Evolutionary conservation across 2,888 invertebrate genomes (phyloP).

Genomic region (Kuschelorhynchus macadamiae): DNA sequence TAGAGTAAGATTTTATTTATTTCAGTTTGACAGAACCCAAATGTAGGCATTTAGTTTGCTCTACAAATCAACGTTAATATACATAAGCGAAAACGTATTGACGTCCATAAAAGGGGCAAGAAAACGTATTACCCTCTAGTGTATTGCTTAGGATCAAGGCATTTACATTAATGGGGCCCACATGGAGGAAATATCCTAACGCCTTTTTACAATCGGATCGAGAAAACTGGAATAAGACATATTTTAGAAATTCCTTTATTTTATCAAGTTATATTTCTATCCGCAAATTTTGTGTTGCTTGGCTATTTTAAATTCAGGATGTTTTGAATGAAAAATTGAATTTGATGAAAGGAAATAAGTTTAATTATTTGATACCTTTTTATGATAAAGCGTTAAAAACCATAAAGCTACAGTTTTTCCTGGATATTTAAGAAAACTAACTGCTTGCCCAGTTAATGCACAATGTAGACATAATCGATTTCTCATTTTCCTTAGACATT

Average conservation of each 20-base stretch:
- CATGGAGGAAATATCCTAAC: conserved; percentile 37
- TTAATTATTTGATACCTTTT: not conserved
- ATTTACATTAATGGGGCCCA: conserved; percentile 45
- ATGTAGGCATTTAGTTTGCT: conserved; percentile 32
- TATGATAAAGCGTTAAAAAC: too few species aligned
- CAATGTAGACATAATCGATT: too few species aligned
- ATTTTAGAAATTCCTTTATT: conserved; percentile 33
- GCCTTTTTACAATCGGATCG: conserved; percentile 24
- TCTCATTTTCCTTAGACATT: too few species aligned
- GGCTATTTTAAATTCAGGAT: conserved; percentile 4
- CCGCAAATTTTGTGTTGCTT: conserved; percentile 14
- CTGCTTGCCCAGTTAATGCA: too few species aligned
- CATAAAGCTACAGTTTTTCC: too few species aligned
- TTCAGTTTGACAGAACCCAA: conserved; percentile 34
- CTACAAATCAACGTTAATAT: conserved; percentile 40
- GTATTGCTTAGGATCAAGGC: conserved; percentile 36
- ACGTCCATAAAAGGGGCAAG: conserved; percentile 40
- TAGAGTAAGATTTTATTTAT: conserved; percentile 27
- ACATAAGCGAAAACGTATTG: conserved; percentile 39
- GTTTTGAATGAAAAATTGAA: conserved; percentile 6
- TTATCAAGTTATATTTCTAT: conserved; percentile 21
- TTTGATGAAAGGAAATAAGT: not conserved
- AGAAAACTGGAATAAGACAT: conserved; percentile 33
- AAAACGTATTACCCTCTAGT: conserved; percentile 39
- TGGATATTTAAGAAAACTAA: too few species aligned